These are phyloP conservation scores for Eclectus roratus DNA, from an alignment of 2,113 vertebrate species.

Conservation along the genomic window DNA sequence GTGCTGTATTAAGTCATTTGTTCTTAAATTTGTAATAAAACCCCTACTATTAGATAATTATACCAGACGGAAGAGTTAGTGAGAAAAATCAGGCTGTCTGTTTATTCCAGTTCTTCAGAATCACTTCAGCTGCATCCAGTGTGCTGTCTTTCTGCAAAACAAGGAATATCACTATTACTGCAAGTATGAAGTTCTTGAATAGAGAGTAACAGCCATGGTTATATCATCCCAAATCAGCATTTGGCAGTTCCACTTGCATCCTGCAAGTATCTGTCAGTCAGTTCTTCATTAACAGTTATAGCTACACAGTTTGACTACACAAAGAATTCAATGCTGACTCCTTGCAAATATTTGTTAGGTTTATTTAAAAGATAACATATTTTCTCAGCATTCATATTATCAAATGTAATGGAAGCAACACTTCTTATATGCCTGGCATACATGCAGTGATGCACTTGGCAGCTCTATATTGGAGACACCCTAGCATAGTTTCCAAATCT, in stretches of 20 bases:
- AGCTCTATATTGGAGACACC: background rate
- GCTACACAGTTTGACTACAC: background rate
- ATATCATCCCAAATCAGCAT: background rate
- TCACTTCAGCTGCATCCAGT: slow-evolving; percentile 85
- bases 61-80: background rate
- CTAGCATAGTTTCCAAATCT: background rate
- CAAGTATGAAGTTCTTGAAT: background rate
- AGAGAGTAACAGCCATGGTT: background rate
- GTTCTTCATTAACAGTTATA: background rate
- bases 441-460: background rate
- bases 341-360: background rate
- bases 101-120: slow-evolving; percentile 88
- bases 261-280: background rate
- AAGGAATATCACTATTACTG: slow-evolving; percentile 27
- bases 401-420: background rate
- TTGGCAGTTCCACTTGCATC: background rate
- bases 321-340: background rate
- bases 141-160: slow-evolving; percentile 88
- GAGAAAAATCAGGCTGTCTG: background rate
- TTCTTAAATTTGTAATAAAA: background rate
- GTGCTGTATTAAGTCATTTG: background rate
- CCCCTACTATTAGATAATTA: background rate
- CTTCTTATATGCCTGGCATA: background rate
- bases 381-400: background rate
- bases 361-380: background rate